Base-by-base conservation (phyloP, 2,888 invertebrate genomes). In the Drosophila fulvimacula region DNA sequence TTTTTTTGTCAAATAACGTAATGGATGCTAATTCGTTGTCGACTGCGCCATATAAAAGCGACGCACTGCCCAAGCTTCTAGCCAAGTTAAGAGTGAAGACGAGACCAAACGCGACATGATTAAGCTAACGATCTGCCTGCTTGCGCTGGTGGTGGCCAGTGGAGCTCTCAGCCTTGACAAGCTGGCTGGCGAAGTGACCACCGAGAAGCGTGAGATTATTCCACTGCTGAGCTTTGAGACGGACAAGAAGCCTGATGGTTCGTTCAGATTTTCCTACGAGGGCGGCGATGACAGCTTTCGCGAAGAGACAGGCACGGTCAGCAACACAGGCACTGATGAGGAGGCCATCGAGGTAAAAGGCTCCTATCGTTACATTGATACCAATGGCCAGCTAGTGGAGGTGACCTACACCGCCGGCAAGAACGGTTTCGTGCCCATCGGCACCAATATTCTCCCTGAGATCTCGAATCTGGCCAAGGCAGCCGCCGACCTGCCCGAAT, bases 321-420 rank as follows among this genome's bases (percentile, higher is more conserved):
- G 42, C 15, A 80, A 91, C 59, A 70, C 68, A 10, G 92, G 92
- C 44, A 90, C 91, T 5, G 92, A 92, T 0, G 90, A 92, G 0
- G 91, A 91, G 44, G 72, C 82, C 0, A 67, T 92, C 7, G 91
- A 90, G 57, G 76, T 92, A 5, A 41, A 79, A 3, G 92, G 92
- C 34, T 91, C 90, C 2, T 92, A 92, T 69, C 90, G 91, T 51
- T 92, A 92, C 63, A 79, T 90, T 32, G 92, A 92, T 72, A 90
- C 90, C 59, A 82, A 91, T 36, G 92, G 91, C 9, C 79, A 88
- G 52, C 67, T 69, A 9, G 76, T 92, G 5, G 90, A 90, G 59
- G 92, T 92, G 0, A 83, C 80, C 63, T 92, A 92, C 48, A 92
- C 92, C 0, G 92, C 92, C 5, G 92, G 92, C 74, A 88, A 85